Base-by-base conservation (phyloP, 2,888 invertebrate genomes). In the Eumerus sabulonum region DNA sequence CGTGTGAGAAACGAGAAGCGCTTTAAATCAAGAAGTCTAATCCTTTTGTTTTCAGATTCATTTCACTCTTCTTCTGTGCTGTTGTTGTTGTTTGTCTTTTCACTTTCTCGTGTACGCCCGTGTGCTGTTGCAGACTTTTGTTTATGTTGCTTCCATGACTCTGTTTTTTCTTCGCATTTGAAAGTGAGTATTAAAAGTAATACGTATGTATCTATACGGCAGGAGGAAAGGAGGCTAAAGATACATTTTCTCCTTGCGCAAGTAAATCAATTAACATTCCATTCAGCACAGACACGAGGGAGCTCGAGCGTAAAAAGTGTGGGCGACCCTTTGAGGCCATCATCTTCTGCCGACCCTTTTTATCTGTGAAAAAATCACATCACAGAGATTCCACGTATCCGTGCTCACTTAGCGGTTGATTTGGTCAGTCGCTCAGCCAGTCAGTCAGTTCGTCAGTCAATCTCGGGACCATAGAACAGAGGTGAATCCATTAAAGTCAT, bases 1-100 rank as follows among this genome's bases (percentile, higher is more conserved):
- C 35, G 19, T 74, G 56, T 74, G 68, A 45, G 62, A 56, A 40
- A 62, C 51, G 66, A 54, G 47, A n/a, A n/a, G 48, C 47, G 67
- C 67, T 48, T 63, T 77, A 77, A 77, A 77, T 77, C 73, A 77
- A 77, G 72, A 73, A 77, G 77, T 77, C 72, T 77, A 73, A 77
- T 77, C 77, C 77, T 72, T 77, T 66, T 66, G 64, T 76, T 72
- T 72, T 72, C 44, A 27, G 27, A 64, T 63, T 51, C 63, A 64
- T 72, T 64, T 72, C 57, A 51, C 42, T 71, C 36, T 19, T 14
- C 56, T 60, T 54, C n/a, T n/a, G n/a, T n/a, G n/a, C n/a, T n/a
- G n/a, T n/a, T n/a, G n/a, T n/a, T n/a, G n/a, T n/a, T n/a, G n/a
- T n/a, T n/a, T n/a, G n/a, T 45, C 42, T 44, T 53, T 45, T 36